Base-by-base conservation (phyloP, 2,888 invertebrate species). In the Drosophila algonquin region DNA sequence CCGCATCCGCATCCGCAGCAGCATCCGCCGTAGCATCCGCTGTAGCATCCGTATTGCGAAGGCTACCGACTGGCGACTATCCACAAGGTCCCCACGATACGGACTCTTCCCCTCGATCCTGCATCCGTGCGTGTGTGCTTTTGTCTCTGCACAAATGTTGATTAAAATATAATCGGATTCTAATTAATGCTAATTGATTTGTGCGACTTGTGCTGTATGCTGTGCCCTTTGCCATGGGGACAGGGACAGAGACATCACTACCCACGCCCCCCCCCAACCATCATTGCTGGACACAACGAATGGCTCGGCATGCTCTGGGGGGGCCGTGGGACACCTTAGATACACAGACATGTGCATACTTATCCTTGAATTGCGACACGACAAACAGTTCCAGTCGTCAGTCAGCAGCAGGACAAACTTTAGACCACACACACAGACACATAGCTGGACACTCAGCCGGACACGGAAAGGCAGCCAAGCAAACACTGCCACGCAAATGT, bases 111-210 rank as follows among this genome's bases (percentile, higher is more conserved):
- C 8, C 14, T 27, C 52, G 24, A 30, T 4, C 7, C 16, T 56
- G 61, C 45, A 50, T n/a, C 18, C 48, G 21, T 35, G 58, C 12
- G 12, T 12, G 58, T 12, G 12, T 12, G 12, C 12, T 4, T 14
- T 52, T 24, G 32, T 14, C 32, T 21, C 32, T 54, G 51, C 40
- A 40, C 70, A 57, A 68, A 62, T 72, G 77, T 68, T 73, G 80
- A 85, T 79, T 85, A 79, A 87, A 85, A 73, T 77, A 76, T 74
- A 87, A 74, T 79, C 64, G 73, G 51, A 60, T 75, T 64, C 73
- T 84, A 85, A 84, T 81, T 87, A 88, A 82, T 79, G 75, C 73
- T 76, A 87, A 85, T 85, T 87, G 89, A 79, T 68, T 72, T 64
- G 61, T 74, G 70, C 73, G 73, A 75, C 82, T 77, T 73, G 70